Conservation (phyloP, 2,113 vertebrate genomes). For the Sceloporus undulatus region DNA sequence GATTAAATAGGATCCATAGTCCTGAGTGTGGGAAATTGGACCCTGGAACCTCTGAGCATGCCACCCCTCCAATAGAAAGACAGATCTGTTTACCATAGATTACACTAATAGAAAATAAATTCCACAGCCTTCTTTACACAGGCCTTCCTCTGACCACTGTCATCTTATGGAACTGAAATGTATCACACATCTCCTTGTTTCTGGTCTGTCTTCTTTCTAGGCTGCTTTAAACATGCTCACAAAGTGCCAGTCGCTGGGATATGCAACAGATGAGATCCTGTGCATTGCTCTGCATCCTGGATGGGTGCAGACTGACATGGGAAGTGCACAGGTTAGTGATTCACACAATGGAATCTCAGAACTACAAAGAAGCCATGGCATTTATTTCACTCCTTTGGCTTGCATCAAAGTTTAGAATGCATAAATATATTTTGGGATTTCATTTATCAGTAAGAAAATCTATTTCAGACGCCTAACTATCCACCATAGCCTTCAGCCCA, state of each 20-base stretch:
- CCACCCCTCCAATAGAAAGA: no score
- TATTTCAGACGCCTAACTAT: no score
- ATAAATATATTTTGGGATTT: background rate
- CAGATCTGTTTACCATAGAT: no score
- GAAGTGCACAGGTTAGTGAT: rapidly evolving
- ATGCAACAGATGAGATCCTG: slow-evolving; percentile 49
- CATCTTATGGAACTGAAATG: no score
- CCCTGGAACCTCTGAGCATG: no score
- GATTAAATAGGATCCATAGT: no score
- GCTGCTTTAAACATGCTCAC: slow-evolving; percentile 62
- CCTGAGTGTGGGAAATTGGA: no score
- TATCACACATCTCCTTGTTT: background rate
- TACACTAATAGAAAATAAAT: no score
- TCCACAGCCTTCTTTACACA: no score
- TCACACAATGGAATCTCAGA: rapidly evolving
- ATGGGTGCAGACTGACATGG: slow-evolving; percentile 54
- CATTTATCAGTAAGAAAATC: no score
- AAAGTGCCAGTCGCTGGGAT: slow-evolving; percentile 49
- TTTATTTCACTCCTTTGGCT: background rate
- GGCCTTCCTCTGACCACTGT: no score
- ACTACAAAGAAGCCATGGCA: background rate
- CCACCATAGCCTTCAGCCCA: no score
- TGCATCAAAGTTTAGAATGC: background rate
- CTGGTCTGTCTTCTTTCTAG: slow-evolving; percentile 18
- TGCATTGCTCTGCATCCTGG: slow-evolving; percentile 31